phyloP scores from a whole-genome alignment of 2,797 vertebrate species.

The Chromobotia macracanthus region DNA sequence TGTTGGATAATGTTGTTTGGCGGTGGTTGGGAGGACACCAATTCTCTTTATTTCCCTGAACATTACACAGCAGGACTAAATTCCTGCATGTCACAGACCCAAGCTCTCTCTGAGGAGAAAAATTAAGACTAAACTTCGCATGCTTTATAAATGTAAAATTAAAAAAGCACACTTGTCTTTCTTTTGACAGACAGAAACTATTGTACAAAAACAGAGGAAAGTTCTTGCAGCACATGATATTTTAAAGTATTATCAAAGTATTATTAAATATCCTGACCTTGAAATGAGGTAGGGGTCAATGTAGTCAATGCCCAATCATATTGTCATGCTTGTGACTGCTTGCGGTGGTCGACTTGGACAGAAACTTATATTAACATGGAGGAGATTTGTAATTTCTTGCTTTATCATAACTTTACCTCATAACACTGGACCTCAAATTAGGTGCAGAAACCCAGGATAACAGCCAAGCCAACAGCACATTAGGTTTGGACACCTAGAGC shows the following conservation, averaged over 20 bases:
- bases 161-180: neutral
- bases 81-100: slow-evolving; percentile 20
- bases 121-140: slow-evolving; percentile 14
- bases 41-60: slow-evolving; percentile 54
- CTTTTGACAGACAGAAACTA: neutral
- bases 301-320: neutral
- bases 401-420: neutral
- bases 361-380: neutral
- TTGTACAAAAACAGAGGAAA: neutral
- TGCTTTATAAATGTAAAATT: slow-evolving; percentile 25
- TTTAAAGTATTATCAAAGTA: no score
- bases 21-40: slow-evolving; percentile 63
- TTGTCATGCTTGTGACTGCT: neutral
- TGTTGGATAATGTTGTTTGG: slow-evolving; percentile 61
- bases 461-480: slow-evolving; percentile 16
- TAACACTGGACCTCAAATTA: slow-evolving; percentile 11
- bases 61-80: slow-evolving; percentile 51
- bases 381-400: neutral
- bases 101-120: slow-evolving; percentile 13
- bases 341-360: neutral
- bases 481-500: slow-evolving; percentile 15
- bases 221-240: neutral
- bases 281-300: neutral
- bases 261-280: no score
- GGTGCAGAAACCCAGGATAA: slow-evolving; percentile 9